A percentile compares a stretch with the other conserved stretches of the same genome.
Conservation (phyloP, 1,140 invertebrate species). For the Neodiprion lecontei region DNA sequence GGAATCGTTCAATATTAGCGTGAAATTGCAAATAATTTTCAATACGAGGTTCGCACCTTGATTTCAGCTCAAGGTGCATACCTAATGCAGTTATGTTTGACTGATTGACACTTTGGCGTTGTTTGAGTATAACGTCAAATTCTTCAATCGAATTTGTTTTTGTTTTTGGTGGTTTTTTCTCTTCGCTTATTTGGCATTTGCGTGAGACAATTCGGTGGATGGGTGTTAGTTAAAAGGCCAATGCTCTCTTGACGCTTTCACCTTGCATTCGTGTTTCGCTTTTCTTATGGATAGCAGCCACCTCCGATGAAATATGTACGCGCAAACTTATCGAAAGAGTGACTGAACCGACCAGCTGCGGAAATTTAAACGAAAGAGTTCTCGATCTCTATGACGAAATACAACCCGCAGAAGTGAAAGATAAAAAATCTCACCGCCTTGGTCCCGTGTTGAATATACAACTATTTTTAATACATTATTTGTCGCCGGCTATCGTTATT, state of each 20-base stretch:
- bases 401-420: too few species aligned
- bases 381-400: not conserved
- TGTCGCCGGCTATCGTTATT: too few species aligned
- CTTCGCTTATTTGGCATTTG: not conserved
- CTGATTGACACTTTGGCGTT: too few species aligned
- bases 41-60: too few species aligned
- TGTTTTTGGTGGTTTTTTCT: not conserved
- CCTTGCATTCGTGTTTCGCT: constrained; percentile 5
- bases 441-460: too few species aligned
- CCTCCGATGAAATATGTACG: not conserved
- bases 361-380: not conserved
- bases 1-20: too few species aligned
- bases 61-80: too few species aligned
- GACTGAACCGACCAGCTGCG: not conserved
- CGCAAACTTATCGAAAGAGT: constrained; percentile 4
- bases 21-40: too few species aligned
- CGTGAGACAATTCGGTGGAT: not conserved
- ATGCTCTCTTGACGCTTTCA: constrained; percentile 11
- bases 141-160: not conserved
- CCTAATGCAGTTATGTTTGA: too few species aligned
- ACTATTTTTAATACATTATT: too few species aligned
- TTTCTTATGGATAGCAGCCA: not conserved
- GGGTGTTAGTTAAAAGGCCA: constrained; percentile 2
- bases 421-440: too few species aligned
- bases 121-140: not conserved